Evolutionary conservation across 2,888 invertebrate genomes (phyloP).

Genomic region (Nomada goodeniana): DNA sequence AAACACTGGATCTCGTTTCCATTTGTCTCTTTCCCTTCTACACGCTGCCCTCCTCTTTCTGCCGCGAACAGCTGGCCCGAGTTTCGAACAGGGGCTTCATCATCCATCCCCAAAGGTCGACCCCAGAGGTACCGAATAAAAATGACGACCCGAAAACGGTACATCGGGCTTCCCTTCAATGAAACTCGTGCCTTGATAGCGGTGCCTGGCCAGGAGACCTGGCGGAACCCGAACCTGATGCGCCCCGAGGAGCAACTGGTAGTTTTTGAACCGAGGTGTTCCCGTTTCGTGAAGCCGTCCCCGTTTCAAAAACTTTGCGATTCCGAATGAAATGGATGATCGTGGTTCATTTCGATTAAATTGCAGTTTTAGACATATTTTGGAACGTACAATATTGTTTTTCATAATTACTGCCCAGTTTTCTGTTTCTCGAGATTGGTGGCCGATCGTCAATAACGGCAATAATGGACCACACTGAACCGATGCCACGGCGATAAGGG

Average conservation of each 20-base stretch:
- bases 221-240: slow-evolving; percentile 74
- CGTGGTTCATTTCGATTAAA: too few species aligned
- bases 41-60: slow-evolving; percentile 19
- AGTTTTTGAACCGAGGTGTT: slow-evolving; percentile 56
- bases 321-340: too few species aligned
- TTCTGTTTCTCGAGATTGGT: background rate
- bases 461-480: slow-evolving; percentile 6
- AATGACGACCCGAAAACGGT: slow-evolving; percentile 74
- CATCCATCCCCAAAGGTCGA: slow-evolving; percentile 68
- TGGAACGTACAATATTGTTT: too few species aligned
- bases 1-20: slow-evolving; percentile 73
- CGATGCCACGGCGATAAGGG: slow-evolving; percentile 17
- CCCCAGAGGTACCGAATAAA: slow-evolving; percentile 63
- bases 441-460: background rate
- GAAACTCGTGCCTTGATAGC: slow-evolving; percentile 67
- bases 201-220: slow-evolving; percentile 62
- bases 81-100: slow-evolving; percentile 63
- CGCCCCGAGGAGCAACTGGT: slow-evolving; percentile 48
- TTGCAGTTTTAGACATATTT: too few species aligned
- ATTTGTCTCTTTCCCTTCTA: slow-evolving; percentile 25
- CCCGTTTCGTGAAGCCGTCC: background rate
- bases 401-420: too few species aligned
- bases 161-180: slow-evolving; percentile 68
- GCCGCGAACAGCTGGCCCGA: slow-evolving; percentile 72
- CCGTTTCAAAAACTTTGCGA: background rate